Base-by-base conservation (phyloP, 2,113 vertebrate genomes). In the Epinephelus fuscoguttatus region DNA sequence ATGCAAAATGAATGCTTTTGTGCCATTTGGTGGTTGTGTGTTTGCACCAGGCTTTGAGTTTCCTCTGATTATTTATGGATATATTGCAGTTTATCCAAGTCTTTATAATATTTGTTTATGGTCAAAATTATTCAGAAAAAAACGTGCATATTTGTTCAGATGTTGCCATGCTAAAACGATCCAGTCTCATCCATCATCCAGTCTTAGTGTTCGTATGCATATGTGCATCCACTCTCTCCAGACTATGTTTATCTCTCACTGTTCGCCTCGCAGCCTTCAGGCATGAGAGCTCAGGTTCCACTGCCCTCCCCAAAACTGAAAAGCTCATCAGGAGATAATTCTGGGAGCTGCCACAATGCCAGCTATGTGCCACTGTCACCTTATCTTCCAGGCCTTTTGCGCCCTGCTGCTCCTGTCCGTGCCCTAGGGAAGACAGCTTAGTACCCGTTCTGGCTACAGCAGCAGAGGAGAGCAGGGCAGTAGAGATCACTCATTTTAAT, bases 291-390 rank as follows among this genome's bases (percentile, higher is more conserved):
- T 94, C 84, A 86, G 84, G 91, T 94, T 93, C 67, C 90, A 56
- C 78, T 78, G 81, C 80, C 71, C 74, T 81, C 70, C 67, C 76
- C 60, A 49, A 88, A 91, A 94, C 52, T 91, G 85, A 93, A 89
- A 92, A 88, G 85, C 93, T 95, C 91, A 91, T 81, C 73, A 18
- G 76, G 85, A 82, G 86, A 91, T 92, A 86, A 91, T 89, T 96
- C 94, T 95, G 95, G 95, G 92, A 95, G 95, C 67, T 91, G 93
- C 93, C 86, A 93, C 91, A 94, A 94, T 92, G 93, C 91, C 80
- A 92, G 92, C 88, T 93, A 94, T 96, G 88, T 92, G 90, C 92
- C 76, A 86, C 88, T 86, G 90, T 93, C 94, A 95, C 92, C 94
- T 92, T 94, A 94, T 95, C 92, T 92, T 55, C 72, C 52, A 42